Percentiles rank a stretch among this genome's conserved stretches.
Conservation (phyloP, 1,140 invertebrate genomes). For the Daktulosphaira vitifoliae region DNA sequence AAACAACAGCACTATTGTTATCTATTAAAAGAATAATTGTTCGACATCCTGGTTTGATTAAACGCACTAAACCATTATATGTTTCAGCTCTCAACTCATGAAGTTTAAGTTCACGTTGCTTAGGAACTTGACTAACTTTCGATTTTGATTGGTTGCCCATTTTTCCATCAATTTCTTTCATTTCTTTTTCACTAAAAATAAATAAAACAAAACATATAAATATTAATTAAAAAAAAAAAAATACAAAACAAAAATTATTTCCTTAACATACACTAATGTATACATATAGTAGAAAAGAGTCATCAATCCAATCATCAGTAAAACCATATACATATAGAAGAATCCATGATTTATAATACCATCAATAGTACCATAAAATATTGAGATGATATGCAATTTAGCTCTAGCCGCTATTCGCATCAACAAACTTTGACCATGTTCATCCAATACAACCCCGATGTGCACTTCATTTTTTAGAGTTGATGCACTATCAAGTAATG, state of each 20-base stretch:
- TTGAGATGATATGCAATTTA: slow-evolving; percentile 55
- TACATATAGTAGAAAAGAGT: slow-evolving; percentile 70
- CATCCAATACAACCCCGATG: slow-evolving; percentile 47
- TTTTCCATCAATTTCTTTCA: slow-evolving; percentile 38
- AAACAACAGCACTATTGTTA: slow-evolving; percentile 70
- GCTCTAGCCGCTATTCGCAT: slow-evolving; percentile 54
- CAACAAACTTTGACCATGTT: slow-evolving; percentile 49
- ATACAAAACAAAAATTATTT: slow-evolving; percentile 29
- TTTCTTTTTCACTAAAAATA: slow-evolving; percentile 23
- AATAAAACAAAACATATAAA: slow-evolving; percentile 1
- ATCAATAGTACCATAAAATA: slow-evolving; percentile 63
- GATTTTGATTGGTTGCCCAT: slow-evolving; percentile 44
- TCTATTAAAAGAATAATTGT: slow-evolving; percentile 87
- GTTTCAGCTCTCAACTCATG: slow-evolving; percentile 91
- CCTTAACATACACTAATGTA: slow-evolving; percentile 4
- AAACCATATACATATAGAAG: slow-evolving; percentile 68
- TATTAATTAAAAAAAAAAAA: neutral
- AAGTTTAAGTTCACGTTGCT: slow-evolving; percentile 62
- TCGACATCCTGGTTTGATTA: slow-evolving; percentile 90
- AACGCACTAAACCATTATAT: slow-evolving; percentile 84
- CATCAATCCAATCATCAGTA: slow-evolving; percentile 73
- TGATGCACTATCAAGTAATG: slow-evolving; percentile 3
- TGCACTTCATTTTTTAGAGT: slow-evolving; percentile 60
- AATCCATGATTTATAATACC: slow-evolving; percentile 71
- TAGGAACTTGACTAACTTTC: slow-evolving; percentile 41